Evolutionary conservation across 2,113 vertebrate species (phyloP).

Genomic region (Orthonyx spaldingii): DNA sequence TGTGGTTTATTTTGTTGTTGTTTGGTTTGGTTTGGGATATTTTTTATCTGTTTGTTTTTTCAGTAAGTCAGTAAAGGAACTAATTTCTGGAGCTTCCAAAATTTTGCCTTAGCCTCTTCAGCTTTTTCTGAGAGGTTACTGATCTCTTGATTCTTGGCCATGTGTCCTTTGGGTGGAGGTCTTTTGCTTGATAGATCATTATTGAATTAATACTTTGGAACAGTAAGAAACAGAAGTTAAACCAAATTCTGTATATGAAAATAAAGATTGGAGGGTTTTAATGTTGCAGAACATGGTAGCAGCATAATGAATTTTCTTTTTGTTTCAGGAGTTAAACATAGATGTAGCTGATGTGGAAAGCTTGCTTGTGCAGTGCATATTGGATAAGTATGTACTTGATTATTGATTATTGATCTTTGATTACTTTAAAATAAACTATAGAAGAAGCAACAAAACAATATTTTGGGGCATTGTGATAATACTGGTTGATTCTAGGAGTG

Average conservation of each 20-base stretch:
- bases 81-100: not conserved
- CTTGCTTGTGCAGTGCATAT: conserved; percentile 98
- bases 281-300: not conserved
- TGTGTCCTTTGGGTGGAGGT: not conserved
- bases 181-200: not conserved
- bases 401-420: not conserved
- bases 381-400: conserved; percentile 92
- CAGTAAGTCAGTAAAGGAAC: not conserved
- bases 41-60: not conserved
- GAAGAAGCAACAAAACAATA: not conserved
- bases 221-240: not conserved
- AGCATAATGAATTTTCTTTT: conserved; percentile 33
- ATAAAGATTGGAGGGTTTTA: not conserved
- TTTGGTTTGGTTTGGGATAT: not conserved
- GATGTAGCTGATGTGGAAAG: conserved; percentile 98
- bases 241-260: not conserved
- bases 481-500: not conserved
- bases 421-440: not conserved
- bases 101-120: not conserved
- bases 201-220: not conserved
- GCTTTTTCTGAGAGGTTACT: not conserved
- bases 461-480: not conserved
- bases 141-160: not conserved
- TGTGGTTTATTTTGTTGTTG: not conserved
- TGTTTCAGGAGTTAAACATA: conserved; percentile 94